Evolutionary conservation across 92 coral and sea anemone genomes (phyloP), one percentile per base, ranked within the genome.

Genomic region (Phenganax subtilis): DNA sequence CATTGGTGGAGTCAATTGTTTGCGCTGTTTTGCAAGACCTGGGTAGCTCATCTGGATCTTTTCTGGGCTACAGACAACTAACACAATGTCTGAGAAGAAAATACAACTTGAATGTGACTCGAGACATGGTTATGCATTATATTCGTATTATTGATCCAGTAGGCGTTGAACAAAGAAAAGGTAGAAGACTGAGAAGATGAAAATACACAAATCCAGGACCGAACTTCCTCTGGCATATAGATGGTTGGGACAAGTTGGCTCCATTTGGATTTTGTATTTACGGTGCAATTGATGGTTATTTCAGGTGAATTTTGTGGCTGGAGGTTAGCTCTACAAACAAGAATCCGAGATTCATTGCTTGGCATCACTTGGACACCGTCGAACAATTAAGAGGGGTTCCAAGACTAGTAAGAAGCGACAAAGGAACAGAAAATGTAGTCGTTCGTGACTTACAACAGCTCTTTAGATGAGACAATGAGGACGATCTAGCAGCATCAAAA

Each of bases 301-400:
- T 87, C 31, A 81, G 92, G 80, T 84, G 88, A 15, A 87, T 89
- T 80, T 65, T 89, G 71, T 89, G 92, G 90, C 71, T 89, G 71
- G 92, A 89, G 76, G 90, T 72, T 30, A 70, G 62, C 53, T 63
- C 89, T 14, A 86, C 86, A 15, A 86, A 81, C 78, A 85, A 87
- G 77, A 85, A 89, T 72, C 88, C 90, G 65, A 62, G 74, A 30
- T 86, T 87, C 52, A 14, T 85, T 57, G 88, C 87, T 54, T 57
- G 75, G 59, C 82, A 72, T 71, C 85, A 51, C 71, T 69, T 90
- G 66, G 81, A 77, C 72, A 71, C 86, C 37, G 88, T 89, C 17
- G 68, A 76, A 60, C 88, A 87, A 82, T 81, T 87, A 17, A 87
- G 84, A 51, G 92, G 88, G 62, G 88, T 87, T 68, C 88, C 90